These are phyloP conservation scores for Ellobius talpinus DNA, from an alignment of 2,113 vertebrate genomes.

Conservation along the genomic window DNA sequence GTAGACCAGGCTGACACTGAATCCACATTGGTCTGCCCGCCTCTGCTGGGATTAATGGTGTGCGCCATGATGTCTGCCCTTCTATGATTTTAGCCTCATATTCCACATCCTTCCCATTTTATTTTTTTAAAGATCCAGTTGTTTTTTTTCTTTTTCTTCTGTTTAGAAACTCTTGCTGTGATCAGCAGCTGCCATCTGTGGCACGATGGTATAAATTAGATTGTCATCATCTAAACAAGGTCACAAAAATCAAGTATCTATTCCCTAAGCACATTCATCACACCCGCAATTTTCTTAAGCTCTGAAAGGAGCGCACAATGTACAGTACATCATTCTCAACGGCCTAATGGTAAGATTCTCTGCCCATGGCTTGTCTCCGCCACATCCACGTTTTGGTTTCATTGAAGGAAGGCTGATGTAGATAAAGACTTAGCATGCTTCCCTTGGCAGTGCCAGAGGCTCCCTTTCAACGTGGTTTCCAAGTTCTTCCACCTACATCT, in stretches of 20 bases:
- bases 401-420: background rate
- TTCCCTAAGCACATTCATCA: background rate
- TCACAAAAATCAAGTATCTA: background rate
- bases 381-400: background rate
- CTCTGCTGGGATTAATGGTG: background rate
- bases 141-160: constrained; percentile 7
- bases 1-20: background rate
- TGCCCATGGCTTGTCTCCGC: background rate
- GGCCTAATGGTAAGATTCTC: background rate
- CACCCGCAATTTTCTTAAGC: background rate
- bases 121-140: background rate
- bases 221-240: background rate
- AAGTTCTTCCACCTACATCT: background rate
- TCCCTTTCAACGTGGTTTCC: background rate
- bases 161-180: background rate
- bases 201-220: background rate
- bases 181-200: background rate
- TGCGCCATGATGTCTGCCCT: background rate
- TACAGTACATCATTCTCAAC: background rate
- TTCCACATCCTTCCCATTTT: background rate
- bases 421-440: background rate
- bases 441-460: background rate
- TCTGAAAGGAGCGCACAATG: background rate
- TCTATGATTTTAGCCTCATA: background rate
- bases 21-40: background rate